Evolutionary conservation across 1,140 invertebrate genomes (phyloP).

Genomic region (Arctopsyche grandis): DNA sequence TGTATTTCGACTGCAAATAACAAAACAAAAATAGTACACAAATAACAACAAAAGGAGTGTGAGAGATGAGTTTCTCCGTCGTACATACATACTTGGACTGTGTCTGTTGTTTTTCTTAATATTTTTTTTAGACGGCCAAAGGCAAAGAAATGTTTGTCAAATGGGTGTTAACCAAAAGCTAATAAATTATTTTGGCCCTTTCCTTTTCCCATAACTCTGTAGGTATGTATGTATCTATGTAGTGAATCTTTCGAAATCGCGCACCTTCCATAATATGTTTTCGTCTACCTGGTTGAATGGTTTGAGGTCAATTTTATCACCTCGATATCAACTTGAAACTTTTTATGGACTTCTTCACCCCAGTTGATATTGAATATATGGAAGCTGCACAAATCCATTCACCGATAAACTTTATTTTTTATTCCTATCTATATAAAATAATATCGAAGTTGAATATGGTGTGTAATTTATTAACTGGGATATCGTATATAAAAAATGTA

Average conservation of each 20-base stretch:
- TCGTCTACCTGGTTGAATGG: slow-evolving; percentile 3
- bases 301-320: slow-evolving; percentile 14
- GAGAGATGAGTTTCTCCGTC: background rate
- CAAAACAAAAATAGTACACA: slow-evolving; percentile 26
- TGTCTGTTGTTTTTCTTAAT: background rate
- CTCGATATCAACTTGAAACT: background rate
- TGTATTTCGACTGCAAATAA: slow-evolving; percentile 26
- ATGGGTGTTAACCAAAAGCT: slow-evolving; percentile 49
- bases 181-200: slow-evolving; percentile 46
- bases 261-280: background rate
- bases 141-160: slow-evolving; percentile 46
- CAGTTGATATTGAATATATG: too few species aligned
- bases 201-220: slow-evolving; percentile 39
- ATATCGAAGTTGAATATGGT: too few species aligned
- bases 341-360: background rate
- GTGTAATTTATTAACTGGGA: too few species aligned
- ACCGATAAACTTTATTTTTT: too few species aligned
- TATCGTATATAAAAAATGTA: too few species aligned
- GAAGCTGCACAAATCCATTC: too few species aligned
- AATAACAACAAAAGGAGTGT: slow-evolving; percentile 29
- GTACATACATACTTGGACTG: slow-evolving; percentile 1
- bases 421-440: too few species aligned
- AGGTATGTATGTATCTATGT: background rate
- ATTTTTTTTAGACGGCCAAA: background rate
- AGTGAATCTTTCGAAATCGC: background rate